Conservation (phyloP, 2,797 vertebrate genomes). For the Echeneis naucrates region DNA sequence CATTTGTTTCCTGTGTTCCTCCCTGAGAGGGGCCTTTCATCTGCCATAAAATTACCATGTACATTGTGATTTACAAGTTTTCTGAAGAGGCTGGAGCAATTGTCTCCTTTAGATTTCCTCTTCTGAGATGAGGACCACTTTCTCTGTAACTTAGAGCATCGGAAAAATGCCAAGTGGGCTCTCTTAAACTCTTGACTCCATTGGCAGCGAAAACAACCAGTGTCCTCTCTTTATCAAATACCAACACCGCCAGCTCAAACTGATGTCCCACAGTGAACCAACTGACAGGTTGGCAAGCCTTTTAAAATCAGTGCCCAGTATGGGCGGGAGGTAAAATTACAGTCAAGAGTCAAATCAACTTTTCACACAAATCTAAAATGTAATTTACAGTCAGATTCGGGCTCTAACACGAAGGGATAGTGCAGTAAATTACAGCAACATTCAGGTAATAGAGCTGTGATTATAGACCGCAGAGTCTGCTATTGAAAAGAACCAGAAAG, state of each 20-base stretch:
- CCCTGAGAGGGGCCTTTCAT: background rate
- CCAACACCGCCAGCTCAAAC: conserved; percentile 2
- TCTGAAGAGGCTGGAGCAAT: background rate
- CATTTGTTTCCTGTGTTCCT: too few relatives aligned
- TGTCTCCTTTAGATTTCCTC: conserved; percentile 3
- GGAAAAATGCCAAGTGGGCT: too few relatives aligned
- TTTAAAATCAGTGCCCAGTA: background rate
- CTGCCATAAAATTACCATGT: background rate
- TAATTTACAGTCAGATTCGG: conserved; percentile 10
- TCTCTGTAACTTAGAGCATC: background rate
- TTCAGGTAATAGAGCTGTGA: background rate
- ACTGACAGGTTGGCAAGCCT: conserved; percentile 11
- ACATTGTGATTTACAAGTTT: background rate
- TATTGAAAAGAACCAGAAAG: conserved; percentile 18
- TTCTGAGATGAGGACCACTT: background rate
- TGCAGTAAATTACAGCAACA: conserved; percentile 11
- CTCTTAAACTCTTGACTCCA: too few relatives aligned
- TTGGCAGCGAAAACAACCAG: too few relatives aligned
- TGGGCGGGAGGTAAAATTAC: background rate
- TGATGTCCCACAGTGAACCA: background rate
- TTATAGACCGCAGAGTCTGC: conserved; percentile 7
- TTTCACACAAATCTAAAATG: conserved; percentile 14
- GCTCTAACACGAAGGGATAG: background rate
- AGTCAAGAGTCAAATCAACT: conserved; percentile 17
- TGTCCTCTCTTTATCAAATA: background rate